Conservation (phyloP, 2,113 vertebrate species). For the Panthera uncia region DNA sequence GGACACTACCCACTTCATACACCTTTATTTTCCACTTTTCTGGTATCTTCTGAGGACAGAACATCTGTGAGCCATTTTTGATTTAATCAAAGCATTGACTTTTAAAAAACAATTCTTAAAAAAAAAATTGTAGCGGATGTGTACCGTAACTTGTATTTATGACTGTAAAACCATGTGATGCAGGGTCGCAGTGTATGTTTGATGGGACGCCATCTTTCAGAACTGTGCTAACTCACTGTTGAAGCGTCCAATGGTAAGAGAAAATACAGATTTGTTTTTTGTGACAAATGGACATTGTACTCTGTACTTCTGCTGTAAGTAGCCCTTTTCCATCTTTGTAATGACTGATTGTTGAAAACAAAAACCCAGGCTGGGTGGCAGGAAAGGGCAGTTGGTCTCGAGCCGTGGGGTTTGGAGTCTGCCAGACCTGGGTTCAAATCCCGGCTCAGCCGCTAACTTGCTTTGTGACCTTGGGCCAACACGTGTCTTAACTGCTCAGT, state of each 20-base stretch:
- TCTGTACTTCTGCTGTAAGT: constrained; percentile 86
- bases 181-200: constrained; percentile 97
- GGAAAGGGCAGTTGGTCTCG: constrained; percentile 63
- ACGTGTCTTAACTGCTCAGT: constrained; percentile 57
- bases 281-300: constrained; percentile 86
- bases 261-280: constrained; percentile 85
- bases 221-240: constrained; percentile 93
- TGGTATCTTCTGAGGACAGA: constrained; percentile 82
- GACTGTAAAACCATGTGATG: constrained; percentile 97
- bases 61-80: constrained; percentile 82
- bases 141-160: constrained; percentile 87
- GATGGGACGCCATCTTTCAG: constrained; percentile 94
- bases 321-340: constrained; percentile 86
- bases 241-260: constrained; percentile 89
- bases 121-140: constrained; percentile 80
- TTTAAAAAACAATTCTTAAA: constrained; percentile 74
- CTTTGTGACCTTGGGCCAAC: constrained; percentile 55
- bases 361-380: constrained; percentile 65
- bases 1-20: constrained; percentile 82
- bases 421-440: constrained; percentile 58
- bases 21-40: constrained; percentile 80
- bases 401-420: constrained; percentile 50
- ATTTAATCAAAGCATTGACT: constrained; percentile 79
- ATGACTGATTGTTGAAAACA: constrained; percentile 72
- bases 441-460: constrained; percentile 49